phyloP scores from a whole-genome alignment of 2,888 invertebrate genomes.

The Anaspis maculata region DNA sequence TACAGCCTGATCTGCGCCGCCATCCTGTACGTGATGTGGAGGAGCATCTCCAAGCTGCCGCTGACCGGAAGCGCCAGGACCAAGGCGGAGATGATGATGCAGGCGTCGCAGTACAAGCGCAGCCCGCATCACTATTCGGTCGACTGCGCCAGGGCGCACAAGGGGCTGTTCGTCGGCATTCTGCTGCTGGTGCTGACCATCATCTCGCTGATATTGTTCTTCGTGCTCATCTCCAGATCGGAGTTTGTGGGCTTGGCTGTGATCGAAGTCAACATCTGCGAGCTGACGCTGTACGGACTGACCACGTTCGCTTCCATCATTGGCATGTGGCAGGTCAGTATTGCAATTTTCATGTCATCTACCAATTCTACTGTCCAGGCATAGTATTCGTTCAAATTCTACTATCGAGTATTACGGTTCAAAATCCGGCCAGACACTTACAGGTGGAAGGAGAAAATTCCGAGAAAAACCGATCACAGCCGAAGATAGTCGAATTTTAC shows the following conservation, averaged over 20 bases:
- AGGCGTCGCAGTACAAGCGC: slow-evolving; percentile 56
- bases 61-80: slow-evolving; percentile 22
- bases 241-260: slow-evolving; percentile 58
- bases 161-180: slow-evolving; percentile 80
- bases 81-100: slow-evolving; percentile 46
- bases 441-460: no score
- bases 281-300: slow-evolving; percentile 62
- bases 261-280: slow-evolving; percentile 68
- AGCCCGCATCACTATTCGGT: slow-evolving; percentile 88
- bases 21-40: slow-evolving; percentile 95
- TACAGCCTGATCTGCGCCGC: slow-evolving; percentile 95
- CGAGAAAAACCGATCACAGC: no score
- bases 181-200: slow-evolving; percentile 68
- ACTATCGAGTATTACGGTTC: no score
- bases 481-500: no score
- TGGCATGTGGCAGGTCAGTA: slow-evolving; percentile 59
- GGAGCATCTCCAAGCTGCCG: slow-evolving; percentile 67
- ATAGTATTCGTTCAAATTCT: no score
- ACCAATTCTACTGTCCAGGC: no score
- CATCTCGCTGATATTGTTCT: slow-evolving; percentile 83
- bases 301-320: slow-evolving; percentile 43
- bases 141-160: slow-evolving; percentile 89
- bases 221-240: slow-evolving; percentile 62
- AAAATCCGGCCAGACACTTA: no score
- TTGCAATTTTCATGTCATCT: no score